Percentiles rank a stretch among this genome's conserved stretches.
Evolutionary conservation across 2,113 vertebrate species (phyloP).

Genomic region (Anseranas semipalmata): DNA sequence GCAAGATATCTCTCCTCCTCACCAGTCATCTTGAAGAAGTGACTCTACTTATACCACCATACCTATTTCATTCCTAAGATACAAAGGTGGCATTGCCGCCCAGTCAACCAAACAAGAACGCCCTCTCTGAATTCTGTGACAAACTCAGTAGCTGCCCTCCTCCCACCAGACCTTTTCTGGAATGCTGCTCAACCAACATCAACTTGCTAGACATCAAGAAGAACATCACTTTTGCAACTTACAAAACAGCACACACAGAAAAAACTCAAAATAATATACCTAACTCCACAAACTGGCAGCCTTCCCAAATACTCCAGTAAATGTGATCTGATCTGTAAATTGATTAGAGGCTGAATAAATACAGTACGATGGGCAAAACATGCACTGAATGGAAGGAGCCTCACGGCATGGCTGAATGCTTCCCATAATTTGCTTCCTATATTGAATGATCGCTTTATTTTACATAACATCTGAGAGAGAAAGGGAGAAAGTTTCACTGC

Average conservation of each 20-base stretch:
- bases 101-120: no score
- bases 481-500: neutral
- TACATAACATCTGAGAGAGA: neutral
- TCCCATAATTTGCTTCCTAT: neutral
- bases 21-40: neutral
- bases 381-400: neutral
- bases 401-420: neutral
- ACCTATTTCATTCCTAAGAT: neutral
- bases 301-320: neutral
- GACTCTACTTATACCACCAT: neutral
- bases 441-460: neutral
- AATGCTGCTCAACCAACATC: neutral
- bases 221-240: neutral
- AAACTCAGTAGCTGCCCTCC: neutral
- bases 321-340: neutral
- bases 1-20: neutral
- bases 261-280: neutral
- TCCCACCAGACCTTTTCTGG: neutral
- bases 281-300: neutral
- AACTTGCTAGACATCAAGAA: neutral
- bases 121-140: neutral
- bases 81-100: neutral
- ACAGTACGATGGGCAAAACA: neutral
- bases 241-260: neutral
- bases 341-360: neutral